phyloP scores from a whole-genome alignment of 2,888 invertebrate species.

The Ptilodon capucinus region DNA sequence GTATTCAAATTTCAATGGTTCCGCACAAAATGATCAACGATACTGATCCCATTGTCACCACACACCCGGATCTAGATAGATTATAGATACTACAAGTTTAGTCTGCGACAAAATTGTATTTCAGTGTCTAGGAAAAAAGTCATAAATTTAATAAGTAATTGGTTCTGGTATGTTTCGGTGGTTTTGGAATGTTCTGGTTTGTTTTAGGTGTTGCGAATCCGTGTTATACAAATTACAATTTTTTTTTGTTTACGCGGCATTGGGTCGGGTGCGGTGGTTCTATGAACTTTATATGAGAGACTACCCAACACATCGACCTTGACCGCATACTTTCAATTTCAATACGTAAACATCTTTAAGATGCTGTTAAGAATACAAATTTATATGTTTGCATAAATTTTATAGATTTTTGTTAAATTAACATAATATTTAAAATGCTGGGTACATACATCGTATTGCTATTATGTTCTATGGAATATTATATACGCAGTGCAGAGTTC shows the following conservation, averaged over 20 bases:
- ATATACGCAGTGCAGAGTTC: neutral
- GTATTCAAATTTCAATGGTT: conserved; percentile 36
- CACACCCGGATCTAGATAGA: neutral
- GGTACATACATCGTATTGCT: neutral
- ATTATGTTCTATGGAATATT: neutral
- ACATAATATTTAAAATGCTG: neutral
- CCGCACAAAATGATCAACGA: neutral
- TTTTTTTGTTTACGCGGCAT: neutral
- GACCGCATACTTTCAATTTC: conserved; percentile 20
- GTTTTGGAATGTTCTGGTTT: neutral
- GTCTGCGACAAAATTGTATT: neutral
- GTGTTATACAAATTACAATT: neutral
- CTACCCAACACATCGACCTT: conserved; percentile 16
- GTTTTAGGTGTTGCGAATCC: neutral
- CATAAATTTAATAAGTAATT: neutral
- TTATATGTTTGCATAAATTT: neutral
- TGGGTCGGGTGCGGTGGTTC: neutral
- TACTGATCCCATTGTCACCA: neutral
- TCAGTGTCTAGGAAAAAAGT: neutral
- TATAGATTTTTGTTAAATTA: neutral
- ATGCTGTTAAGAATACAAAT: neutral
- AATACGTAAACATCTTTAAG: neutral
- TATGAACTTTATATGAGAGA: conserved; percentile 1
- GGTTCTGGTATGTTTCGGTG: neutral
- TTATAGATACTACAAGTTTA: neutral